Evolutionary conservation across 1,140 invertebrate genomes (phyloP), one percentile per base, ranked within the genome.

Genomic region (Heliothis subflexa): DNA sequence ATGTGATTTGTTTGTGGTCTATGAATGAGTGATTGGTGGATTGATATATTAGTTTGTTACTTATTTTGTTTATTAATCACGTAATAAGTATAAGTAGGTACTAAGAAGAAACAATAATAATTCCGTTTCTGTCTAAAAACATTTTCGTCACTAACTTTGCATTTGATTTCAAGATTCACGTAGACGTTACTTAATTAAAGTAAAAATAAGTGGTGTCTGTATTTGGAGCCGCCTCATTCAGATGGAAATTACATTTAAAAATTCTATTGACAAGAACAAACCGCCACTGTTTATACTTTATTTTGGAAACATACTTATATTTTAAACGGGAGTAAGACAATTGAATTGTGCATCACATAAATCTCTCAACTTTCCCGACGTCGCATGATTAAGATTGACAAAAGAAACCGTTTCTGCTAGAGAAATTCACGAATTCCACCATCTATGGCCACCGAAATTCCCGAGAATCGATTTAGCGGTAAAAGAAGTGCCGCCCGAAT

Each of bases 381-480:
- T 81, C 84, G 78, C 73, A 74, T 83, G 83, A 86, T 88, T 85
- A 85, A 84, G 84, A 80, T 77, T 79, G 71, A 85, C 85, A 83
- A 84, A 86, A 85, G 84, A 89, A 85, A 83, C 77, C 21, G 77
- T 66, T 57, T 61, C 71, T 68, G 82, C 83, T 84, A 83, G 81
- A 83, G 70, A 82, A 82, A 86, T 79, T 78, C 49, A 66, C 74
- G 71, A 68, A 78, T 78, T 75, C 52, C 50, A 64, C 72, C 71
- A 62, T 81, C 70, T 77, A 82, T 64, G 70, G 73, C 68, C 68
- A 50, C n/a, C 62, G 78, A 77, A 68, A 86, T 91, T 91, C 88
- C 83, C 52, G 72, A 61, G 88, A 90, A 89, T 90, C 84, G 84
- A 86, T 86, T 84, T 81, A 72, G 76, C 70, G 54, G 76, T 80